A percentile compares a stretch with the other conserved stretches of the same genome.
Evolutionary conservation across 2,113 vertebrate genomes (phyloP).

Genomic region (Cygnus atratus): DNA sequence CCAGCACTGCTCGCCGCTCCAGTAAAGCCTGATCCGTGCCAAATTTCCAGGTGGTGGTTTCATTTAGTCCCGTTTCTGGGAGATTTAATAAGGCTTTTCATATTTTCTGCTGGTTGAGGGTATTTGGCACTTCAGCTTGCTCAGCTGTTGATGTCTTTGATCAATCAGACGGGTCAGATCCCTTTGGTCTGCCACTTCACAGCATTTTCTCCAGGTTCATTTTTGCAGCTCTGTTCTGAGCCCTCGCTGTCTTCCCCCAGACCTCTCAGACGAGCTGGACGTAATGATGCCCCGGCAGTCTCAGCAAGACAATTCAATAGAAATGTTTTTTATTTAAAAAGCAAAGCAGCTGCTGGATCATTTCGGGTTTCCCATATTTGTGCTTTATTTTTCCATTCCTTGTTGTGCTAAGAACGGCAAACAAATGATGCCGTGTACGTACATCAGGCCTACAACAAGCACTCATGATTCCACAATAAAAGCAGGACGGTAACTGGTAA

Average conservation of each 20-base stretch:
- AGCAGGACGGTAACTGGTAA: slow-evolving; percentile 1
- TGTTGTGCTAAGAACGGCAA: neutral
- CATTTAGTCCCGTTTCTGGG: neutral
- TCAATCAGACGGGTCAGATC: slow-evolving; percentile 4
- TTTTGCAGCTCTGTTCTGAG: neutral
- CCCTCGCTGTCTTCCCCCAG: neutral
- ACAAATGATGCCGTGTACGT: neutral
- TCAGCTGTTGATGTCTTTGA: neutral
- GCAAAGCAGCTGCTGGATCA: neutral
- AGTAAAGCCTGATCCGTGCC: neutral
- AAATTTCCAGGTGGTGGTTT: neutral
- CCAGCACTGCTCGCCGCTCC: neutral
- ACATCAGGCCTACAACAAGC: neutral
- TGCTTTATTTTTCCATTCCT: neutral
- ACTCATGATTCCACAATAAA: slow-evolving; percentile 37
- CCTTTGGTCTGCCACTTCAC: neutral
- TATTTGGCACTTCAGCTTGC: neutral
- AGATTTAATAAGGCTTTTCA: slow-evolving; percentile 21
- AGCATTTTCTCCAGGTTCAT: neutral
- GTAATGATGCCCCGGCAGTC: neutral
- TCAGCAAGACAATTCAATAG: neutral
- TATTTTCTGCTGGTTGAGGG: neutral
- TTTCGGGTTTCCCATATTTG: neutral
- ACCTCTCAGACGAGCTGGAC: neutral
- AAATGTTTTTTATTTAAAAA: neutral